Evolutionary conservation across 2,888 invertebrate genomes (phyloP), one percentile per base, ranked within the genome.

Genomic region (Kuschelorhynchus macadamiae): DNA sequence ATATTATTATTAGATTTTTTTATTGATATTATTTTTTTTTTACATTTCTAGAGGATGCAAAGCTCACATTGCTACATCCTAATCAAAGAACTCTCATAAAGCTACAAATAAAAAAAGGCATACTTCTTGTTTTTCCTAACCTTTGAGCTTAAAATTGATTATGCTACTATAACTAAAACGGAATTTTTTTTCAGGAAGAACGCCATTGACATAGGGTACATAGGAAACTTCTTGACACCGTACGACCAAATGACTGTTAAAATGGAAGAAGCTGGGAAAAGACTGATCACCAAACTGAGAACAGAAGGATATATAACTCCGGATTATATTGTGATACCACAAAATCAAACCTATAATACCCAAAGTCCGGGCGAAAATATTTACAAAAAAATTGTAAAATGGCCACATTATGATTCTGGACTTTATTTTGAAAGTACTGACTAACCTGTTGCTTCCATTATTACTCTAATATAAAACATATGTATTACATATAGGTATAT

Each of bases 331-430:
- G 72, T 88, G 41, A 82, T 87, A 12, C 85, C 85, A 14, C 87
- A 87, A 71, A 86, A 86, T 77, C 87, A 88, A 79, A 87, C 86
- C 0, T 79, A 74, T 57, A 42, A 70, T 0, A 85, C 86, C 0
- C 74, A 76, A 21, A 88, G 88, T 77, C 88, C 88, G 0, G 88
- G 88, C 1, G 73, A 74, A 7, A 82, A 85, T 77, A 82, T 87
- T 0, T 86, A 84, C 61, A 79, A 81, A 20, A 81, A 84, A 71
- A 85, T 88, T 12, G 81, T 82, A 32, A 83, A 79, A 7, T 87
- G 87, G 86, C 84, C 85, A 0, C 85, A 86, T 75, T 87, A 82
- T 49, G 68, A 71, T 57, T 18, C 42, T 9, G 52, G 62, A 7
- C 8, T 66, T 21, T 66, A 70, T 53, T 66, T 66, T 44, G 7